Conservation (phyloP, 2,113 vertebrate genomes). For the Sebastes fasciatus region DNA sequence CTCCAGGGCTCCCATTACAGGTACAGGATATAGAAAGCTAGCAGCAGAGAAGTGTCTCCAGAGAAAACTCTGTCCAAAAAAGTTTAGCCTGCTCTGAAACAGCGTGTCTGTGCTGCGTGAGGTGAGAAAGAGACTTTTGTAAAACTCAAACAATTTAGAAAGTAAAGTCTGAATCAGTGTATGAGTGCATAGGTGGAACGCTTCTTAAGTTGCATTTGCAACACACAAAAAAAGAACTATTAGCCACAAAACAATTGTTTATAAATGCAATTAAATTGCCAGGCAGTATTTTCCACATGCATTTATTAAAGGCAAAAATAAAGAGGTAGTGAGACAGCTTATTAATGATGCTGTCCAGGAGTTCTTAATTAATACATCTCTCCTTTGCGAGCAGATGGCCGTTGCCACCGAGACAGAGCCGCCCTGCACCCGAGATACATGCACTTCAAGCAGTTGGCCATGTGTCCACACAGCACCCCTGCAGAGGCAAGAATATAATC, state of each 20-base stretch:
- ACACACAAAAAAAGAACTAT: neutral
- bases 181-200: neutral
- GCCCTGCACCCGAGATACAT: constrained; percentile 16
- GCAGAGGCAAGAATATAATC: constrained; percentile 16
- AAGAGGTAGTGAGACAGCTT: neutral
- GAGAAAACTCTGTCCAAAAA: constrained; percentile 24
- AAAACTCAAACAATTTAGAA: constrained; percentile 9
- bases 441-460: constrained; percentile 19
- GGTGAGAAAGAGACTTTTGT: constrained; percentile 1
- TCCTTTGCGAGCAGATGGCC: constrained; percentile 47
- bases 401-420: constrained; percentile 31
- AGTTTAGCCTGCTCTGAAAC: constrained; percentile 6
- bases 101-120: neutral
- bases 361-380: constrained; percentile 28
- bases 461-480: constrained; percentile 22
- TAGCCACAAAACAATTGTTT: constrained; percentile 2
- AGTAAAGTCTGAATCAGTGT: neutral
- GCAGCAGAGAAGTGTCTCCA: constrained; percentile 22
- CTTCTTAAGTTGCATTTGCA: neutral
- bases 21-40: constrained; percentile 17
- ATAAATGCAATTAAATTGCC: constrained; percentile 12
- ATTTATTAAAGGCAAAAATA: neutral
- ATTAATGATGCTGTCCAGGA: constrained; percentile 17
- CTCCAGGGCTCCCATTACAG: constrained; percentile 36
- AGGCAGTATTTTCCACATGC: neutral